A percentile compares a stretch with the other conserved stretches of the same genome.
phyloP scores from a whole-genome alignment of 2,113 vertebrate genomes.

The Oryzias celebensis region DNA sequence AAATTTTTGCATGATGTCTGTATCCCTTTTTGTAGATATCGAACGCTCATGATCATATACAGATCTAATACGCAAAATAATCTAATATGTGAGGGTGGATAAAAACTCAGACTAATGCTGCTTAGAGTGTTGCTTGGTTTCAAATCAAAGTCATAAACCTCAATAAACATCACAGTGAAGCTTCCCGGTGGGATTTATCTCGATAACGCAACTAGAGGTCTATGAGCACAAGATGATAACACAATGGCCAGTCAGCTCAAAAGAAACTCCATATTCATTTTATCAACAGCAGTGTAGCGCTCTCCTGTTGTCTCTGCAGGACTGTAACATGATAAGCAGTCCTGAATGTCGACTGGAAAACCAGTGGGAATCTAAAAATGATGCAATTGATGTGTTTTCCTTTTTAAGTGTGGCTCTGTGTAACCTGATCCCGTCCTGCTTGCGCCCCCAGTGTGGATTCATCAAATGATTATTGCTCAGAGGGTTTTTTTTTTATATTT shows the following conservation, averaged over 20 bases:
- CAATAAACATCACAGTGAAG: constrained; percentile 47
- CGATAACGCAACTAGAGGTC: constrained; percentile 46
- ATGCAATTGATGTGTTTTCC: constrained; percentile 68
- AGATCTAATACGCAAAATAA: constrained; percentile 40
- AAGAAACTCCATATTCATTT: constrained; percentile 42
- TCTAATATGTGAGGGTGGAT: constrained; percentile 55
- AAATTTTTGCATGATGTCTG: constrained; percentile 19
- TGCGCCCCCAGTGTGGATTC: constrained; percentile 32
- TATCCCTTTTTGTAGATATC: constrained; percentile 41
- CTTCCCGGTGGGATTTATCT: constrained; percentile 56
- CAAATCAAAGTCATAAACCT: constrained; percentile 59
- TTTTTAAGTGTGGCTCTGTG: constrained; percentile 56
- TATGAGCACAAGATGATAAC: constrained; percentile 44
- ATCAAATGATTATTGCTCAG: constrained; percentile 48
- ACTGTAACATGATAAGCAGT: constrained; percentile 57
- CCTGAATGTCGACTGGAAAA: constrained; percentile 37
- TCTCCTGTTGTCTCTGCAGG: constrained; percentile 31
- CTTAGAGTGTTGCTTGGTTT: constrained; percentile 35
- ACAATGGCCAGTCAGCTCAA: constrained; percentile 34
- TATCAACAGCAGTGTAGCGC: constrained; percentile 21
- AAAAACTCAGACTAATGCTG: constrained; percentile 54
- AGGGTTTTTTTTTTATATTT: constrained; percentile 14
- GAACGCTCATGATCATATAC: constrained; percentile 36
- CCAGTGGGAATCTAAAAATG: constrained; percentile 64
- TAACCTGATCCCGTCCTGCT: constrained; percentile 51